Conservation (phyloP, 2,113 vertebrate species). For the Parus major region DNA sequence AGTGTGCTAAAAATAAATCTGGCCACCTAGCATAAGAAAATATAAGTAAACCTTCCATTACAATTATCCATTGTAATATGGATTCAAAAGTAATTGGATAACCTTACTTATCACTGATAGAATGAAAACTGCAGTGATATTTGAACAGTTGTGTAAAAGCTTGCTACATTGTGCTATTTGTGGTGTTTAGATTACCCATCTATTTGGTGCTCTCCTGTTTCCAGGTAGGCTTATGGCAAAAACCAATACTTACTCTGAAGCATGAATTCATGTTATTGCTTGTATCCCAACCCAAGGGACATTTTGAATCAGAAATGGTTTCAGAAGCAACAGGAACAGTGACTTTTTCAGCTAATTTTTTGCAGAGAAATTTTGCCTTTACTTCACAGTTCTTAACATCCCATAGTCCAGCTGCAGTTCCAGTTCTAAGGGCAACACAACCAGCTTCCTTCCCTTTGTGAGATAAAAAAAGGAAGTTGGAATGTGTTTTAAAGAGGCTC, state of each 20-base stretch:
- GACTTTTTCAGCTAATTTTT: conserved; percentile 80
- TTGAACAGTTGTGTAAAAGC: neutral
- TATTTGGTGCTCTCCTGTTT: neutral
- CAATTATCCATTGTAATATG: neutral
- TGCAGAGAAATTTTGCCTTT: conserved; percentile 90
- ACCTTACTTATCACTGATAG: neutral
- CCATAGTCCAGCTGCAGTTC: conserved; percentile 87
- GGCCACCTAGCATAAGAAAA: neutral
- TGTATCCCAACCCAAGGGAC: conserved; percentile 77
- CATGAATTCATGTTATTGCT: conserved; percentile 64
- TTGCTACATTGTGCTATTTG: neutral
- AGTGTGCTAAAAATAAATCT: neutral
- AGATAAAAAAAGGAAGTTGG: neutral
- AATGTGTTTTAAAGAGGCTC: neutral
- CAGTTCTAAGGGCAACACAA: conserved; percentile 88
- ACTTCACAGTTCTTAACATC: conserved; percentile 81
- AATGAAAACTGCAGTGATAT: neutral
- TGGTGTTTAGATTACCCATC: neutral
- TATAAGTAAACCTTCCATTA: neutral
- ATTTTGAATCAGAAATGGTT: conserved; percentile 69
- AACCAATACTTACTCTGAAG: conserved; percentile 75
- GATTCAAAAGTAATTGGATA: neutral
- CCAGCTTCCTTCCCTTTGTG: conserved; percentile 79
- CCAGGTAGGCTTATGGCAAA: neutral
- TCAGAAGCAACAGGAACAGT: conserved; percentile 67